These are phyloP conservation scores for Eupithecia abbreviata DNA, from an alignment of 2,888 invertebrate genomes.

Conservation along the genomic window DNA sequence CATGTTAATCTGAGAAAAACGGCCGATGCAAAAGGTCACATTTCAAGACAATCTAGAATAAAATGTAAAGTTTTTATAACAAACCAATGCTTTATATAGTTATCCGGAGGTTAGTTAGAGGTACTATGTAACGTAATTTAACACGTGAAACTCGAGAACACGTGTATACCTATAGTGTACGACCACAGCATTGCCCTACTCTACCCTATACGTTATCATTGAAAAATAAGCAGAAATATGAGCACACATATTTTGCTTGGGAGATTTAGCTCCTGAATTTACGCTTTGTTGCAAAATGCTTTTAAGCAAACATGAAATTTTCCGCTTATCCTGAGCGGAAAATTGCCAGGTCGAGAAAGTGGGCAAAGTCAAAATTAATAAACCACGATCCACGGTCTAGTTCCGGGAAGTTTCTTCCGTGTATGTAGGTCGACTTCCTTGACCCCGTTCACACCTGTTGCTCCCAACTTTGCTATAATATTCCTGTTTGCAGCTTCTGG, in stretches of 20 bases:
- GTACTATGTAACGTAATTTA: background rate
- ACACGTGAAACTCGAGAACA: background rate
- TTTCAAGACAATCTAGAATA: background rate
- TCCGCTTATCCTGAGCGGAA: background rate
- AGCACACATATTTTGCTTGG: background rate
- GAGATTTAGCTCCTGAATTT: background rate
- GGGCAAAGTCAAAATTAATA: conserved; percentile 40
- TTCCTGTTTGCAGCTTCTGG: conserved; percentile 23
- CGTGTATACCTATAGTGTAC: background rate
- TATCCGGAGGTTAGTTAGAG: background rate
- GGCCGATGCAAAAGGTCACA: conserved; percentile 1
- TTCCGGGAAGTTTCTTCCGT: conserved; percentile 32
- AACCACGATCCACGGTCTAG: conserved; percentile 24
- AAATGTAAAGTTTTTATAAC: background rate
- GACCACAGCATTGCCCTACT: background rate
- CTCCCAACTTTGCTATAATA: conserved; percentile 30
- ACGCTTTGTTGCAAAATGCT: conserved; percentile 8
- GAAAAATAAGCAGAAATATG: background rate
- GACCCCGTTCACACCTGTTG: conserved; percentile 46
- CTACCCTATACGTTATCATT: background rate
- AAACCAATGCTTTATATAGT: background rate
- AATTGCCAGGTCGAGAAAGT: conserved; percentile 7
- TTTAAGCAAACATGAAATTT: conserved; percentile 3
- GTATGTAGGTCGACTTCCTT: conserved; percentile 43
- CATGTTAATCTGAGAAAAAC: conserved; percentile 48